Conservation (phyloP, 2,797 vertebrate species). For the Etheostoma perlongum region DNA sequence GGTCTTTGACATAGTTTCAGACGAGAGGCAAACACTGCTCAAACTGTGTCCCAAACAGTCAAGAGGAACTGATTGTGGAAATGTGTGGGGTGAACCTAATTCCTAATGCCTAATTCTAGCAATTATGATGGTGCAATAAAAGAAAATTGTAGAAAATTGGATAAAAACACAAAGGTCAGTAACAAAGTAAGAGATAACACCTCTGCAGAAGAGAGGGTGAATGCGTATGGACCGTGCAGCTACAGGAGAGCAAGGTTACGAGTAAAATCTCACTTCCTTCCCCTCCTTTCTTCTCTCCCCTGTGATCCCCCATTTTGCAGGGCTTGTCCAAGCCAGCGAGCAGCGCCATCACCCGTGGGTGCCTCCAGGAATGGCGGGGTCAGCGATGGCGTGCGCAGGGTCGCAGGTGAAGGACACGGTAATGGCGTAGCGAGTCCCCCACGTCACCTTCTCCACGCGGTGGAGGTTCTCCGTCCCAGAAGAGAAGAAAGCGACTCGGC, state of each 20-base stretch:
- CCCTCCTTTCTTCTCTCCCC: not conserved
- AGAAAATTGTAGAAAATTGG: conserved; percentile 29
- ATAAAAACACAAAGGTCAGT: conserved; percentile 28
- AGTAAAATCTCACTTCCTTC: conserved; percentile 6
- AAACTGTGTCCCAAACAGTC: not conserved
- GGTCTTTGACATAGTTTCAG: not conserved
- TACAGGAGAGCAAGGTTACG: not conserved
- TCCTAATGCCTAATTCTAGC: not conserved
- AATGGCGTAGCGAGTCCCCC: conserved; percentile 94
- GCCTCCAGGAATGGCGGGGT: conserved; percentile 84
- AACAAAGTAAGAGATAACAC: not conserved
- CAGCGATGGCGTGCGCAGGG: conserved; percentile 88
- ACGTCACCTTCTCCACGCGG: conserved; percentile 92
- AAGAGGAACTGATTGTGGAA: conserved; percentile 3
- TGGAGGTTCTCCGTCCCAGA: conserved; percentile 97
- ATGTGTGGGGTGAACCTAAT: not conserved
- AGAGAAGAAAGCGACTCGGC: conserved; percentile 95
- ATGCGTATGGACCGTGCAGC: not conserved
- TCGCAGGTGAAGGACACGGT: conserved; percentile 97
- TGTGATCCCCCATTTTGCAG: conserved; percentile 44
- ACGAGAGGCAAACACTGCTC: conserved; percentile 9
- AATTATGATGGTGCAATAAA: conserved; percentile 6
- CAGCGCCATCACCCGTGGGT: conserved; percentile 9
- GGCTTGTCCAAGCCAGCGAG: conserved; percentile 53
- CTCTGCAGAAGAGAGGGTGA: conserved; percentile 15